phyloP scores from a whole-genome alignment of 2,888 invertebrate genomes.

The Caenorhabditis angaria region DNA sequence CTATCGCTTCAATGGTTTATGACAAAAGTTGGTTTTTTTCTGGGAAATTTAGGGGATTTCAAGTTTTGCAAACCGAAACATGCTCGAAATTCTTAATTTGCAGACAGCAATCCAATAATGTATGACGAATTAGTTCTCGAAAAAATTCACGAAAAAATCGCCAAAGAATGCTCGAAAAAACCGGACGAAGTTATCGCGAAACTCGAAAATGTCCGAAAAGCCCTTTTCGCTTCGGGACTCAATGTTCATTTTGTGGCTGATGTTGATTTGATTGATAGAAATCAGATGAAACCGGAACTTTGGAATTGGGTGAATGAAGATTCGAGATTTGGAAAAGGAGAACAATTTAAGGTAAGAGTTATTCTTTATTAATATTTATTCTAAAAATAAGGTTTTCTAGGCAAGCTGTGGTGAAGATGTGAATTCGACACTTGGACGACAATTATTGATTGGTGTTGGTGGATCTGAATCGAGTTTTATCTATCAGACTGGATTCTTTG shows the following conservation, averaged over 20 bases:
- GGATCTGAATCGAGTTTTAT: slow-evolving; percentile 60
- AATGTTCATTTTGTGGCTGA: slow-evolving; percentile 64
- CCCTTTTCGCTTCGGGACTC: slow-evolving; percentile 52
- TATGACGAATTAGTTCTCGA: slow-evolving; percentile 62
- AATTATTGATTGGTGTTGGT: slow-evolving; percentile 52
- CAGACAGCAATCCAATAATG: slow-evolving; percentile 60
- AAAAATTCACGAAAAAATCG: slow-evolving; percentile 58
- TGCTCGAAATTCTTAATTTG: slow-evolving; percentile 15
- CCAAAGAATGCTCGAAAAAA: slow-evolving; percentile 44
- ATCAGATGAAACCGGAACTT: slow-evolving; percentile 27
- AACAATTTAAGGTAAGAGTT: slow-evolving; percentile 24
- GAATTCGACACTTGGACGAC: slow-evolving; percentile 22
- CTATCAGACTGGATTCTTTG: slow-evolving; percentile 78
- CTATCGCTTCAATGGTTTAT: slow-evolving; percentile 45
- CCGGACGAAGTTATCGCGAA: slow-evolving; percentile 49
- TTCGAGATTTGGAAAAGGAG: slow-evolving; percentile 29
- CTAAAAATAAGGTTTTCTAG: neutral
- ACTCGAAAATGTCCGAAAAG: slow-evolving; percentile 56
- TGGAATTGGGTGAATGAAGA: slow-evolving; percentile 44
- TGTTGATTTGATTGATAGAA: slow-evolving; percentile 28
- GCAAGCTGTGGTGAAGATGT: slow-evolving; percentile 36
- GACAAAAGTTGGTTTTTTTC: slow-evolving; percentile 36
- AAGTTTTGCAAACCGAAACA: neutral
- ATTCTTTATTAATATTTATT: too few species aligned
- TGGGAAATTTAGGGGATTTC: neutral